Evolutionary conservation across 2,888 invertebrate species (phyloP).

Genomic region (Acheta domesticus): DNA sequence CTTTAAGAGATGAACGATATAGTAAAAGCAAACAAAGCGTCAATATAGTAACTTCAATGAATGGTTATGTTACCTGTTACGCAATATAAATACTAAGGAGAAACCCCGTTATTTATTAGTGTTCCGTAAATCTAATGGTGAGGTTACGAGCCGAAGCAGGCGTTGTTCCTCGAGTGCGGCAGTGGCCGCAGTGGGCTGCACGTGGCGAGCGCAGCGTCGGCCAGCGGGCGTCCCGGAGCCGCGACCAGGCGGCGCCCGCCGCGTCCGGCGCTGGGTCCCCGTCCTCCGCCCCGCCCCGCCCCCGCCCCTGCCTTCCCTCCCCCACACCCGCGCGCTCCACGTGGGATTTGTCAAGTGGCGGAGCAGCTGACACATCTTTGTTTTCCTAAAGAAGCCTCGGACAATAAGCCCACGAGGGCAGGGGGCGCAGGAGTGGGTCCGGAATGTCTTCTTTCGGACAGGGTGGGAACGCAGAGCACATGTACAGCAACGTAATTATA

Average conservation of each 20-base stretch:
- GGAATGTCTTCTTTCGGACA: not conserved
- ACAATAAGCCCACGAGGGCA: not conserved
- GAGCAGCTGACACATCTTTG: not conserved
- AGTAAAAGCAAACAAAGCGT: too few species aligned
- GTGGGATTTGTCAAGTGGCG: not conserved
- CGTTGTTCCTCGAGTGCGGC: too few species aligned
- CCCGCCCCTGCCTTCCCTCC: not conserved
- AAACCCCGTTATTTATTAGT: too few species aligned
- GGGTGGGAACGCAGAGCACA: constrained; percentile 2
- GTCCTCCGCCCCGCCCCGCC: not conserved
- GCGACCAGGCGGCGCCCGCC: not conserved
- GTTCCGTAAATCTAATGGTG: too few species aligned
- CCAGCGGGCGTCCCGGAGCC: not conserved
- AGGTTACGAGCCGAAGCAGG: too few species aligned
- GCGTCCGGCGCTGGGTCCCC: not conserved
- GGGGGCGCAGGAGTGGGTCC: not conserved
- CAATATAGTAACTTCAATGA: too few species aligned
- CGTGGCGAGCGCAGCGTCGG: not conserved
- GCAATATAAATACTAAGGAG: too few species aligned
- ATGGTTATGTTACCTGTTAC: too few species aligned
- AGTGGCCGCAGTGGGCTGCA: not conserved
- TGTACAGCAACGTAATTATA: not conserved
- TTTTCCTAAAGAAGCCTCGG: not conserved
- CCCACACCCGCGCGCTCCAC: not conserved
- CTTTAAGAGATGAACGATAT: too few species aligned